Percentiles rank a stretch among this genome's conserved stretches.
Evolutionary conservation across 2,888 invertebrate species (phyloP).

Genomic region (Erebia ligea): DNA sequence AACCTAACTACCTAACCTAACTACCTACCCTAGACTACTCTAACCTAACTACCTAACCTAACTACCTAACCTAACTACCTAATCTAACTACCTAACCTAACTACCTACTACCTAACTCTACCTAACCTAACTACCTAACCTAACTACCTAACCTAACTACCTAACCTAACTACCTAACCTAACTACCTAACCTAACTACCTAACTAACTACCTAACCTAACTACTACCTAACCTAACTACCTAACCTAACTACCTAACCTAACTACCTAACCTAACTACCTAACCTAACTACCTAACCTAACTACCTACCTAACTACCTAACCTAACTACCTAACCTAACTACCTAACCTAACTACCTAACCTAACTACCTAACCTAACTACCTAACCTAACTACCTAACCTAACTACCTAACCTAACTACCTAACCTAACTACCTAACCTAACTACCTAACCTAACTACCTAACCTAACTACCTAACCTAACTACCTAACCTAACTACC

Average conservation of each 20-base stretch:
- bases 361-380: conserved; percentile 11
- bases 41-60: neutral
- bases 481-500: conserved; percentile 13
- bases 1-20: conserved; percentile 35
- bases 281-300: neutral
- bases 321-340: neutral
- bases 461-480: conserved; percentile 40
- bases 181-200: conserved; percentile 23
- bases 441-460: conserved; percentile 41
- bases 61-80: neutral
- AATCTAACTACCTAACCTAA: conserved; percentile 1
- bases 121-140: conserved; percentile 34
- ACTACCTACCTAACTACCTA: neutral
- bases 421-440: conserved; percentile 18
- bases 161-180: conserved; percentile 31
- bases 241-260: conserved; percentile 42
- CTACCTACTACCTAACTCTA: conserved; percentile 25
- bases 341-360: neutral
- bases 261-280: conserved; percentile 25
- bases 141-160: conserved; percentile 41
- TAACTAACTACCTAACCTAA: conserved; percentile 22
- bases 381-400: conserved; percentile 5
- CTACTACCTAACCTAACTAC: conserved; percentile 30
- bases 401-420: conserved; percentile 9
- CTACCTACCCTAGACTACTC: neutral